Conservation (phyloP, 1,140 invertebrate species). For the Trissolcus basalis region DNA sequence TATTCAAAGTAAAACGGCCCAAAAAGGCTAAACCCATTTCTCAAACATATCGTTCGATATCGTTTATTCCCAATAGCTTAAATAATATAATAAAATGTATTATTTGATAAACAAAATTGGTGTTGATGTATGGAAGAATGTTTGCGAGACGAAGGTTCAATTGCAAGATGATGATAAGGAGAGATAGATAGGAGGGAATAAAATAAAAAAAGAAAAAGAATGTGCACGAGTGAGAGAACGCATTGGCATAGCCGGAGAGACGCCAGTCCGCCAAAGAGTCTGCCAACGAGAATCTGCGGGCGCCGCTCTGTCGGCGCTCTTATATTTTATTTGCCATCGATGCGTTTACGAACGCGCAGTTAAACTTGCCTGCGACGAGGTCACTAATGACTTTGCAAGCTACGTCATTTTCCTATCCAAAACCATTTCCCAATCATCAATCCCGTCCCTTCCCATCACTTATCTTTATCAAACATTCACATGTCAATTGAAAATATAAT, state of each 20-base stretch:
- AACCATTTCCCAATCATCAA: background rate
- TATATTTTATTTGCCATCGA: conserved; percentile 48
- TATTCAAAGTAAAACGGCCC: conserved; percentile 29
- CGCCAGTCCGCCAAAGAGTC: conserved; percentile 59
- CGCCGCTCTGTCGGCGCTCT: conserved; percentile 55
- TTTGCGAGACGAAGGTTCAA: background rate
- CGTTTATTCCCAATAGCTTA: conserved; percentile 15
- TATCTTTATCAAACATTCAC: conserved; percentile 7
- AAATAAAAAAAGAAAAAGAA: conserved; percentile 1
- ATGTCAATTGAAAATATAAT: no score
- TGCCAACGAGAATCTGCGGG: conserved; percentile 54
- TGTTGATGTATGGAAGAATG: background rate
- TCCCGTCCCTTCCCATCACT: conserved; percentile 10
- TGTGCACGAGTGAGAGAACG: conserved; percentile 46
- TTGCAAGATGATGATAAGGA: background rate
- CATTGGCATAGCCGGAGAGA: conserved; percentile 53
- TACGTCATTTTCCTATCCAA: conserved; percentile 44
- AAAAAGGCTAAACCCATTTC: conserved; percentile 35
- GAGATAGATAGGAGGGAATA: background rate
- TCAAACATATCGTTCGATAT: conserved; percentile 28
- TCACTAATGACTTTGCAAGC: conserved; percentile 52
- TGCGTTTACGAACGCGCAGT: conserved; percentile 46
- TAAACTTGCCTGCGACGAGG: conserved; percentile 45
- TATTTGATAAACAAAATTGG: background rate
- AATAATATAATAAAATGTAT: conserved; percentile 9